Percentiles rank a stretch among this genome's conserved stretches.
phyloP scores from a whole-genome alignment of 1,140 invertebrate species.

The Limonius californicus region DNA sequence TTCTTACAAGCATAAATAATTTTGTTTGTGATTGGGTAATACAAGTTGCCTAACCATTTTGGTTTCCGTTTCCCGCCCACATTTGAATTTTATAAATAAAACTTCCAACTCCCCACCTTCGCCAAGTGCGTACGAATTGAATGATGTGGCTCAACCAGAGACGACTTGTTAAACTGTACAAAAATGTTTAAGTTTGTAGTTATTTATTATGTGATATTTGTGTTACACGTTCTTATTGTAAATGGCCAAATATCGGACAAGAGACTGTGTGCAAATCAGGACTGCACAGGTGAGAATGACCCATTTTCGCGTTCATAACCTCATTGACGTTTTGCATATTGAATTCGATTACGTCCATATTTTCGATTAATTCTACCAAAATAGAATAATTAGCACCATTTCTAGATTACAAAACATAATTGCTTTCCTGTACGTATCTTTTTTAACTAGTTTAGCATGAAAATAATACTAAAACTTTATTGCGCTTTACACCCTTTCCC shows the following conservation, averaged over 20 bases:
- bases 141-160: slow-evolving; percentile 49
- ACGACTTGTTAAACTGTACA: slow-evolving; percentile 49
- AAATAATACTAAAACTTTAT: too few species aligned
- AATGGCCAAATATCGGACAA: slow-evolving; percentile 53
- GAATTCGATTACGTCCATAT: slow-evolving; percentile 37
- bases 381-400: not conserved
- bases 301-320: slow-evolving; percentile 44
- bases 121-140: slow-evolving; percentile 5
- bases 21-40: too few species aligned
- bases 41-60: too few species aligned
- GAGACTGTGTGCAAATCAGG: slow-evolving; percentile 57
- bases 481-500: too few species aligned
- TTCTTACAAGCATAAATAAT: too few species aligned
- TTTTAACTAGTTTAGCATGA: too few species aligned
- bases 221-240: slow-evolving; percentile 34
- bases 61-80: too few species aligned
- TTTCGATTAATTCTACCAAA: not conserved
- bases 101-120: too few species aligned
- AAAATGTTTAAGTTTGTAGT: slow-evolving; percentile 50
- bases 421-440: too few species aligned
- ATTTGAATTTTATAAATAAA: too few species aligned
- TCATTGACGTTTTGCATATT: slow-evolving; percentile 41
- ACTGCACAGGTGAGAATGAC: slow-evolving; percentile 56
- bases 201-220: slow-evolving; percentile 46
- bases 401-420: too few species aligned